phyloP scores from a whole-genome alignment of 2,113 vertebrate genomes.

The Ictidomys tridecemlineatus region DNA sequence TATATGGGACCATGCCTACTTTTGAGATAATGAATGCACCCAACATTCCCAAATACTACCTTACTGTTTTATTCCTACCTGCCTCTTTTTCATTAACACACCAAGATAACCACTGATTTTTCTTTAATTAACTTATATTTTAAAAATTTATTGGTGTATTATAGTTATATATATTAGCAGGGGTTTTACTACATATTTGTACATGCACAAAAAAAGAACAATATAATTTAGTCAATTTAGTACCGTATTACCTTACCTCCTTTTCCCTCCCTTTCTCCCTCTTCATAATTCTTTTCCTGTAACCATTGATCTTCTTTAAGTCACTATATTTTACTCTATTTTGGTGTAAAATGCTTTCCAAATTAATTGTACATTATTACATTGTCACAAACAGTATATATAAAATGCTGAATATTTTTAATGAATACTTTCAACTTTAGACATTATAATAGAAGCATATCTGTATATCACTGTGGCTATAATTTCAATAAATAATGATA shows the following conservation, averaged over 20 bases:
- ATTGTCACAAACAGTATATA: not conserved
- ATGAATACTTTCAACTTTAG: not conserved
- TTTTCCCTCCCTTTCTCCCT: no score
- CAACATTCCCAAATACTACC: not conserved
- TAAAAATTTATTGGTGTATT: no score
- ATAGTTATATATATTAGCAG: no score
- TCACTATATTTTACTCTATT: not conserved
- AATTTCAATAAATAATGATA: not conserved
- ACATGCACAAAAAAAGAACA: no score
- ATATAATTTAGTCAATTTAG: no score
- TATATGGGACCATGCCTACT: not conserved
- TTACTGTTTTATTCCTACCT: not conserved
- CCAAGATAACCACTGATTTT: not conserved
- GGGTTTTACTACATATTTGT: no score
- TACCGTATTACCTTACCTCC: no score
- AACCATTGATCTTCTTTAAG: not conserved
- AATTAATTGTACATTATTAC: not conserved
- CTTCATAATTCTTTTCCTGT: no score
- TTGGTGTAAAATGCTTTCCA: not conserved
- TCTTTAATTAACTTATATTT: not conserved
- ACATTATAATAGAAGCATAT: not conserved
- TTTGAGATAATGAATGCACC: not conserved
- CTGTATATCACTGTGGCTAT: not conserved
- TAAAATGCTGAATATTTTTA: not conserved
- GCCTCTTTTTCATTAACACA: fast-evolving